Evolutionary conservation across 2,113 vertebrate genomes (phyloP).

Genomic region (Aplodontia rufa): DNA sequence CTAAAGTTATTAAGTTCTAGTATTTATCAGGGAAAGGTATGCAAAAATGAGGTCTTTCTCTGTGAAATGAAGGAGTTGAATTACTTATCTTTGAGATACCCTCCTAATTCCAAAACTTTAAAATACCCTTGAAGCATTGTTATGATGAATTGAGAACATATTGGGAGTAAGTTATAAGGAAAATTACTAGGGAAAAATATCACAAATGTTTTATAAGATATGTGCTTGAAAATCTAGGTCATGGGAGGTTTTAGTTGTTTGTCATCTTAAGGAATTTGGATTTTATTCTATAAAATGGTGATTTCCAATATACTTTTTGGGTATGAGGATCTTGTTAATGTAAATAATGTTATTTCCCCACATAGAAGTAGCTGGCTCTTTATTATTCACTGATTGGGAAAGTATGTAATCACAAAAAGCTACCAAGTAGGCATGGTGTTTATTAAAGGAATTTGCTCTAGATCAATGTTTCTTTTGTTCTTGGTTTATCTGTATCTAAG

Average conservation of each 20-base stretch:
- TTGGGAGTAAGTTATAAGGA: not conserved
- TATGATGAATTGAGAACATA: not conserved
- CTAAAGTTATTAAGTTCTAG: not conserved
- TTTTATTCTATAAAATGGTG: not conserved
- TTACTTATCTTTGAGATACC: not conserved
- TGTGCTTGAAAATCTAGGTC: not conserved
- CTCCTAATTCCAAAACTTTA: not conserved
- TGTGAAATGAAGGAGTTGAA: slow-evolving; percentile 7
- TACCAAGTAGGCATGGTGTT: not conserved
- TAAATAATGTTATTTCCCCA: not conserved
- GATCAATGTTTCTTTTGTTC: not conserved
- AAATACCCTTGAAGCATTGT: not conserved
- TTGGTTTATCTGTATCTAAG: not conserved
- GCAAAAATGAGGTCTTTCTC: not conserved
- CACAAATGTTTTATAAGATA: not conserved
- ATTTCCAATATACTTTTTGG: not conserved
- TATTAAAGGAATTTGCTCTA: not conserved
- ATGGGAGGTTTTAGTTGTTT: not conserved
- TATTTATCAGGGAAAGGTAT: not conserved
- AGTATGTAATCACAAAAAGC: not conserved
- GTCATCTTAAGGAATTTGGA: not conserved
- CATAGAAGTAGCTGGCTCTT: not conserved
- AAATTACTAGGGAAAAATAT: not conserved
- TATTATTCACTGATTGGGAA: not conserved
- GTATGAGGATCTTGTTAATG: not conserved